Base-by-base conservation (phyloP, 2,797 vertebrate genomes). In the Molossus molossus region DNA sequence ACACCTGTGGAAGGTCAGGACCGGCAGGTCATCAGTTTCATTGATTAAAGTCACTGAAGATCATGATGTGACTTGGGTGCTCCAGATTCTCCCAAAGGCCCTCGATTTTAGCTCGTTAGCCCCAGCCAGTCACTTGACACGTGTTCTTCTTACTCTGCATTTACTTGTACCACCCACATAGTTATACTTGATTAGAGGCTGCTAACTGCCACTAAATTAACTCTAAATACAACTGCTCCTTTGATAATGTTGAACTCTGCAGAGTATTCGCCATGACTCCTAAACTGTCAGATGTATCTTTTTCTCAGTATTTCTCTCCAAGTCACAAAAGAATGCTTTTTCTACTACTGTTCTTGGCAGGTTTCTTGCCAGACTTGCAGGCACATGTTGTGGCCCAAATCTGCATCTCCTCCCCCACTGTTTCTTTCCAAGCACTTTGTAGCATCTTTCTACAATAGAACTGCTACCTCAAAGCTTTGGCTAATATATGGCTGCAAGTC, bases 171-270 rank as follows among this genome's bases (percentile, higher is more conserved):
- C 50, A 20, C 55, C 87, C 86, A 48, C 87, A 69, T 77, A 55
- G 75, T 65, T 50, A 67, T 20, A 10, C 20, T 69, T 55, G 53
- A 0, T 21, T 27, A 64, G 69, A 33, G 25, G 37, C 67, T 92
- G 55, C 77, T 73, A 13, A 67, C 53, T 53, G 65, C 21, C 82
- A n/a, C 75, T 80, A 48, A 60, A 45, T 64, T 62, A 57, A 17
- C 94, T 94, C 83, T 40, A 92, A 89, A 62, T 92, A 94, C 62
- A 91, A 81, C 50, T 29, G n/a, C 11, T 48, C 58, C 20, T 40
- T n/a, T 87, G 53, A 33, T 50, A 27, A 48, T 45, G 87, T 72
- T 65, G 45, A 90, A 72, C 53, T 70, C 73, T 20, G 55, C 2
- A 17, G 40, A 18, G 17, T 69, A 48, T 62, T 75, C 20, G 48